These are phyloP conservation scores for Ecliptopera silaceata DNA, from an alignment of 2,888 invertebrate genomes.

Conservation along the genomic window DNA sequence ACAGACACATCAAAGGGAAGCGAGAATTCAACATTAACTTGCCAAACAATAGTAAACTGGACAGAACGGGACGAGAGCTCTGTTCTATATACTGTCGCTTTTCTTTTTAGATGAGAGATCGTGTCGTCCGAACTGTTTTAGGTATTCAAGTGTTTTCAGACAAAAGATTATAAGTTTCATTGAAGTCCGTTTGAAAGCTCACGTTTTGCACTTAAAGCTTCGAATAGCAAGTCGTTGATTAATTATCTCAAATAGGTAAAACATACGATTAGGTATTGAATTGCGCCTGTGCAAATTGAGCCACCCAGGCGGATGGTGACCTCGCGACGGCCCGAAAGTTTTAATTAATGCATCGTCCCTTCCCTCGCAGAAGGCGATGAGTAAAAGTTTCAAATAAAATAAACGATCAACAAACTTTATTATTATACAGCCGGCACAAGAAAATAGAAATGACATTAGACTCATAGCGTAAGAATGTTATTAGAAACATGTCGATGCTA, in stretches of 20 bases:
- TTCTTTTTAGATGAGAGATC: constrained; percentile 21
- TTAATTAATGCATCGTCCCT: constrained; percentile 37
- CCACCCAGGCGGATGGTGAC: constrained; percentile 18
- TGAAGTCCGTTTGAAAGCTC: constrained; percentile 7
- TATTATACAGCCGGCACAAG: constrained; percentile 26
- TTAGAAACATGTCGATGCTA: constrained; percentile 36
- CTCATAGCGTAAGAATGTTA: constrained; percentile 39
- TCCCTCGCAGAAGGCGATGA: constrained; percentile 29
- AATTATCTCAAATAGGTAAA: background rate
- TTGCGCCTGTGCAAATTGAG: constrained; percentile 15
- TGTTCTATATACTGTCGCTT: constrained; percentile 4
- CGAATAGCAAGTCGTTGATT: background rate
- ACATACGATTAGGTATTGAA: constrained; percentile 15
- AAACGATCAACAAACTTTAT: constrained; percentile 34
- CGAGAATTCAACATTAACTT: constrained; percentile 64
- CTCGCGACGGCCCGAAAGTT: constrained; percentile 31
- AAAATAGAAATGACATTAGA: constrained; percentile 36
- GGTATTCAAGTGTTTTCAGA: background rate
- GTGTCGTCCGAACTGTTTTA: constrained; percentile 10
- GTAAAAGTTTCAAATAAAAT: constrained; percentile 33
- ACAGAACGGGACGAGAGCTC: constrained; percentile 26
- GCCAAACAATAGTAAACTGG: constrained; percentile 50
- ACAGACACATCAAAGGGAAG: constrained; percentile 71
- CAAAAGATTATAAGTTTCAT: constrained; percentile 6
- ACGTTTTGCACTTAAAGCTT: background rate